Evolutionary conservation across 2,797 vertebrate genomes (phyloP).

Genomic region (Galago senegalensis): DNA sequence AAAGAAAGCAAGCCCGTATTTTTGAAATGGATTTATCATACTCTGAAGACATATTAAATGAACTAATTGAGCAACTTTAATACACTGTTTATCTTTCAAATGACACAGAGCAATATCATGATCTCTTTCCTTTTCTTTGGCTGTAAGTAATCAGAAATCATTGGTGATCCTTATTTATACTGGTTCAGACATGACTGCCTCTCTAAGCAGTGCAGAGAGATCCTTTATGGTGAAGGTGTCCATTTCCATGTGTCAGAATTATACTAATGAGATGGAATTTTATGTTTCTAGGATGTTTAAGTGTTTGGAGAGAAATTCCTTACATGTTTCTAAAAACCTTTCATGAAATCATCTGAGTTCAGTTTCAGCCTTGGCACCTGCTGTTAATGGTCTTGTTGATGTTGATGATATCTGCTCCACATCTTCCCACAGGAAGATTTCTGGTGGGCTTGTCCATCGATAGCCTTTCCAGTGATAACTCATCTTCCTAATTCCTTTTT

Average conservation of each 20-base stretch:
- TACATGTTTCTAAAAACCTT: neutral
- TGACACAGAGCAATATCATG: neutral
- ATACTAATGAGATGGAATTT: neutral
- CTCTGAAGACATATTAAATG: neutral
- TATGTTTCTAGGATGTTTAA: conserved; percentile 37
- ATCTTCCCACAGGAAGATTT: neutral
- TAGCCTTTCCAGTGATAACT: neutral
- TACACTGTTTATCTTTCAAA: conserved; percentile 22
- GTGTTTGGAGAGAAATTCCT: neutral
- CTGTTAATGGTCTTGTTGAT: neutral
- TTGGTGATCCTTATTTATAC: neutral
- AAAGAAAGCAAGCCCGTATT: neutral
- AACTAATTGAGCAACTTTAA: neutral
- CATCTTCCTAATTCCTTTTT: conserved; percentile 10
- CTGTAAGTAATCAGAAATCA: neutral
- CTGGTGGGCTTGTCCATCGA: neutral
- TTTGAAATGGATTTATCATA: neutral
- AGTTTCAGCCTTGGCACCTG: neutral
- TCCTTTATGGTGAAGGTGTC: neutral
- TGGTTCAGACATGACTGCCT: neutral
- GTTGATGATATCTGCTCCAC: neutral
- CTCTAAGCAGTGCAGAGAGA: neutral
- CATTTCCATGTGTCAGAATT: neutral
- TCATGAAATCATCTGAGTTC: neutral
- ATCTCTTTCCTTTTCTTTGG: neutral